Percentiles rank a stretch among this genome's conserved stretches.
Conservation (phyloP, 2,888 invertebrate species). For the Aquatica leii region DNA sequence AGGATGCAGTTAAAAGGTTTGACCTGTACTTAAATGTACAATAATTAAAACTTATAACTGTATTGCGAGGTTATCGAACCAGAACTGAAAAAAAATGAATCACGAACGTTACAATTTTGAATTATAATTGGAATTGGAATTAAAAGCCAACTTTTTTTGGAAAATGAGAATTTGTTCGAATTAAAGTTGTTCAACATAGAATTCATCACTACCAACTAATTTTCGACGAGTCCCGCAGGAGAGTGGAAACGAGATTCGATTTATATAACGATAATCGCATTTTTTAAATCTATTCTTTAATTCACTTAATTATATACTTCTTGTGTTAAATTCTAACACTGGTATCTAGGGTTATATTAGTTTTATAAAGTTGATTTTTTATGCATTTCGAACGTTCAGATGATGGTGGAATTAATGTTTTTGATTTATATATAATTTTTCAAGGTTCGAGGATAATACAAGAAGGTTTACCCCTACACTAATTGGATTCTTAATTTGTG, state of each 20-base stretch:
- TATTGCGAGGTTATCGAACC: slow-evolving; percentile 7
- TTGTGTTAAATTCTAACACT: no score
- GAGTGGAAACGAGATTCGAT: slow-evolving; percentile 28
- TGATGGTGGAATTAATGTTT: no score
- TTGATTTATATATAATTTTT: no score
- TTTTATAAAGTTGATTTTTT: no score
- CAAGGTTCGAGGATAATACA: no score
- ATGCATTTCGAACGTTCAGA: no score
- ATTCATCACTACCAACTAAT: slow-evolving; percentile 38
- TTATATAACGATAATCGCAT: slow-evolving; percentile 15
- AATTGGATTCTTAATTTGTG: no score
- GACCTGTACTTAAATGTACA: slow-evolving; percentile 4
- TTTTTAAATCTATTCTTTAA: not conserved
- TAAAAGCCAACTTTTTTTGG: not conserved
- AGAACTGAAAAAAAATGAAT: not conserved
- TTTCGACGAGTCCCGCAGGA: slow-evolving; percentile 32
- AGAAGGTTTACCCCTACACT: no score
- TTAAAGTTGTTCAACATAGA: slow-evolving; percentile 35
- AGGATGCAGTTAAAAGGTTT: slow-evolving; percentile 9
- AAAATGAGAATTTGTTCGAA: slow-evolving; percentile 32
- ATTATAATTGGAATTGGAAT: not conserved
- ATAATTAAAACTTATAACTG: slow-evolving; percentile 6
- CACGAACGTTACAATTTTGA: not conserved
- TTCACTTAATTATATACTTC: no score
- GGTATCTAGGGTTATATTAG: no score